Percentiles rank a stretch among this genome's conserved stretches.
Conservation (phyloP, 2,113 vertebrate genomes). For the Tauraco erythrolophus region DNA sequence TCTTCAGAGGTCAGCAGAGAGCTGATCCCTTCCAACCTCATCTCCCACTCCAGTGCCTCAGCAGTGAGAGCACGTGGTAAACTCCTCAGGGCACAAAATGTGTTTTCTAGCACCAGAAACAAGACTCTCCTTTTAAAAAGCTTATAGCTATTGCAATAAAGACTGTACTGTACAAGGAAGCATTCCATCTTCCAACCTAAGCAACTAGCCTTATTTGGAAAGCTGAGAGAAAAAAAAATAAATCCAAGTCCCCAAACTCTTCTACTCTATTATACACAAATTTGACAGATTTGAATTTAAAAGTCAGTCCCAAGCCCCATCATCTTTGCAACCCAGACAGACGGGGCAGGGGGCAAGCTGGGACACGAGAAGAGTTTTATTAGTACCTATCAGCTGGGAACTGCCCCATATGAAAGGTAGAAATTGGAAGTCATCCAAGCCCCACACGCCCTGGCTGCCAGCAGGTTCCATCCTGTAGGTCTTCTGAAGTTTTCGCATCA, state of each 20-base stretch:
- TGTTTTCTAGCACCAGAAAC: background rate
- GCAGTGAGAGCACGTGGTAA: background rate
- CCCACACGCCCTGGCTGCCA: slow-evolving; percentile 97
- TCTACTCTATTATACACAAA: background rate
- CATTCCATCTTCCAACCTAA: background rate
- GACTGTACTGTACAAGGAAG: background rate
- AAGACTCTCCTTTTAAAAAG: background rate
- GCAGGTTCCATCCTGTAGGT: slow-evolving; percentile 98
- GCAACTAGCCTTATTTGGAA: background rate
- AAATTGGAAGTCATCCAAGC: slow-evolving; percentile 97
- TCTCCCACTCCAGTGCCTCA: background rate
- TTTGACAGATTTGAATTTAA: background rate
- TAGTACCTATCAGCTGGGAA: slow-evolving; percentile 90
- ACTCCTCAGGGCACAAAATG: background rate
- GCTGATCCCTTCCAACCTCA: background rate
- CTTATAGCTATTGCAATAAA: background rate
- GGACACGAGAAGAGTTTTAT: background rate
- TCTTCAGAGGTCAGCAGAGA: background rate
- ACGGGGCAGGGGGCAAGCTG: background rate
- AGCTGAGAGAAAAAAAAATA: background rate
- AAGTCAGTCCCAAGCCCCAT: background rate
- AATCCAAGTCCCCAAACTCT: background rate
- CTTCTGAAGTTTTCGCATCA: slow-evolving; percentile 95
- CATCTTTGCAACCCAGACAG: background rate
- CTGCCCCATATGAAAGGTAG: slow-evolving; percentile 98